Evolutionary conservation across 1,140 invertebrate species (phyloP).

Genomic region (Wasmannia auropunctata): DNA sequence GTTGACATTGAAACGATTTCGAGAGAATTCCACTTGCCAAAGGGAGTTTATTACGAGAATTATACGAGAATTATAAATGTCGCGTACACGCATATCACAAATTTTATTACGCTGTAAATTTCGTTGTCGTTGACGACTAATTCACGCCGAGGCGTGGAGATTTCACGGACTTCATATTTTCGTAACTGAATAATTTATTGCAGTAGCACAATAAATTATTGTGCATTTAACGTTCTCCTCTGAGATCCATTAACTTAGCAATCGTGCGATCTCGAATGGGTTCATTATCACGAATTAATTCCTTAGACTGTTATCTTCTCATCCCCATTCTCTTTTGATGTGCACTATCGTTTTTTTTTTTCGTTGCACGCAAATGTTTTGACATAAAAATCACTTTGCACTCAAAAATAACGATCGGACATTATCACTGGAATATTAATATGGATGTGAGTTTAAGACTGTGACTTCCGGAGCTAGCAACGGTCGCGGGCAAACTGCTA

Average conservation of each 20-base stretch:
- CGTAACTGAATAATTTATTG: neutral
- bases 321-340: neutral
- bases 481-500: slow-evolving; percentile 83
- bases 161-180: slow-evolving; percentile 1
- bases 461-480: slow-evolving; percentile 80
- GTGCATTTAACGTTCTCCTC: neutral
- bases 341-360: neutral
- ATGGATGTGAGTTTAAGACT: slow-evolving; percentile 70
- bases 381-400: slow-evolving; percentile 66
- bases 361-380: neutral
- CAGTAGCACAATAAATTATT: neutral
- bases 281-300: neutral
- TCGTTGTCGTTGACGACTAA: neutral
- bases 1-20: neutral
- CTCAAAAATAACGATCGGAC: slow-evolving; percentile 80
- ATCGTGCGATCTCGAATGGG: neutral
- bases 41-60: no score
- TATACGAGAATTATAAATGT: slow-evolving; percentile 4
- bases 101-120: slow-evolving; percentile 16
- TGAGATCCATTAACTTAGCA: neutral
- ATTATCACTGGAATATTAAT: slow-evolving; percentile 80
- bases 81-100: neutral
- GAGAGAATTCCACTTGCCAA: neutral
- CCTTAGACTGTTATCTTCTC: neutral
- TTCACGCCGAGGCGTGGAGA: neutral